Evolutionary conservation across 2,797 vertebrate genomes (phyloP).

Genomic region (Melopsittacus undulatus): DNA sequence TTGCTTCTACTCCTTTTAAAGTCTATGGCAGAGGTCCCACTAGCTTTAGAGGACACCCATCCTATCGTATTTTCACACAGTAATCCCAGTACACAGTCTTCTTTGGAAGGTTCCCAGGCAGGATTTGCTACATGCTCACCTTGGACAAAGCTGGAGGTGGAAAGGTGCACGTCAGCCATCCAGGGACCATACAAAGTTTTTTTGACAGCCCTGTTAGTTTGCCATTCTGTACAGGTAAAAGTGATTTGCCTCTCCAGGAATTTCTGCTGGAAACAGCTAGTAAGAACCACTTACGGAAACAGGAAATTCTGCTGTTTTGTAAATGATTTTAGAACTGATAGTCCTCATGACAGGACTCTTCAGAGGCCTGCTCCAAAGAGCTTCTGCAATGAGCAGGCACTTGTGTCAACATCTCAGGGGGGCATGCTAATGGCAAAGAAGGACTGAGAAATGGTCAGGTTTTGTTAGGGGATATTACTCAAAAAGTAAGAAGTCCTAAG

Average conservation of each 20-base stretch:
- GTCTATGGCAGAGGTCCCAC: neutral
- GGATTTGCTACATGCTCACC: neutral
- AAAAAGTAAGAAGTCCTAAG: neutral
- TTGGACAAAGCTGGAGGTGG: neutral
- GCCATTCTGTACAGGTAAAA: neutral
- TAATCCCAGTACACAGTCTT: neutral
- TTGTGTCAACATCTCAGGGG: neutral
- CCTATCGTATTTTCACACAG: neutral
- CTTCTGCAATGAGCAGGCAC: neutral
- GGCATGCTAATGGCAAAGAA: neutral
- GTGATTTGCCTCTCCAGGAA: neutral
- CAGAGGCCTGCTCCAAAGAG: neutral
- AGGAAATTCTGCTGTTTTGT: conserved; percentile 29
- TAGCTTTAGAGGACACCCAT: neutral
- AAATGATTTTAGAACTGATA: neutral
- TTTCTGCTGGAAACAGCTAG: conserved; percentile 15
- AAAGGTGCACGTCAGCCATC: neutral
- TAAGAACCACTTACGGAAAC: neutral
- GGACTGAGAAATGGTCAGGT: neutral
- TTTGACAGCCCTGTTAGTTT: neutral
- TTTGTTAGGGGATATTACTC: neutral
- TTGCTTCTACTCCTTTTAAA: neutral
- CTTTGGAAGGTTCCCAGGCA: neutral
- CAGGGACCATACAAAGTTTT: neutral
- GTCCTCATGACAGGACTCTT: neutral